phyloP scores from a whole-genome alignment of 2,113 vertebrate species.

The Daphoenositta chrysoptera region DNA sequence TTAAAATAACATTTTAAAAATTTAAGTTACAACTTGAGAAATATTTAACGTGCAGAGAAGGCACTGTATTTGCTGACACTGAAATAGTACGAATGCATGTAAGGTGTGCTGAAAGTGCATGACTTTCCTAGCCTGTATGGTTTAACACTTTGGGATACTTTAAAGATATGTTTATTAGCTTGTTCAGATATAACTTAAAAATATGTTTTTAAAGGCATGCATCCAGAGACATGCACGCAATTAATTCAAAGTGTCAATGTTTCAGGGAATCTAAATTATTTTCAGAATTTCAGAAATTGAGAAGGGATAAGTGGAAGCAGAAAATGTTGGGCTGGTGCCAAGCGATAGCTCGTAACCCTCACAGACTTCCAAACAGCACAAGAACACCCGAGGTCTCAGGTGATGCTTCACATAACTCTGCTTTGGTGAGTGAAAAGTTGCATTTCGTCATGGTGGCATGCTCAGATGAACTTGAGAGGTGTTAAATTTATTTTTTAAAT shows the following conservation, averaged over 20 bases:
- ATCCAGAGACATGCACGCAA: conserved; percentile 51
- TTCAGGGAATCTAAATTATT: conserved; percentile 83
- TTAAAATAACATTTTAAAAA: not conserved
- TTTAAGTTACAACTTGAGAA: not conserved
- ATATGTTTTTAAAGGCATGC: conserved; percentile 48
- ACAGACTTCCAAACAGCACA: conserved; percentile 77
- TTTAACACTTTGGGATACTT: not conserved
- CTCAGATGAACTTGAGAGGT: not conserved
- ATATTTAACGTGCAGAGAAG: not conserved
- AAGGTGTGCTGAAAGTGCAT: not conserved
- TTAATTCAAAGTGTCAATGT: conserved; percentile 58
- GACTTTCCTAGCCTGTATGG: not conserved
- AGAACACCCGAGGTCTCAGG: conserved; percentile 75
- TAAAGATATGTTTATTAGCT: not conserved
- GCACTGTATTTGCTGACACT: not conserved
- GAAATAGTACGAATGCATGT: not conserved
- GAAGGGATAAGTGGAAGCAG: conserved; percentile 80
- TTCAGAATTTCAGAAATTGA: conserved; percentile 84
- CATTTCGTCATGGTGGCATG: conserved; percentile 46
- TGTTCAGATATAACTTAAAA: not conserved
- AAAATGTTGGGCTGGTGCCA: conserved; percentile 85
- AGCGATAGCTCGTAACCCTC: conserved; percentile 80
- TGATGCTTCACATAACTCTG: conserved; percentile 67
- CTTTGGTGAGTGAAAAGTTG: conserved; percentile 75
- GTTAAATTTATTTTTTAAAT: not conserved